A percentile compares a stretch with the other conserved stretches of the same genome.
Evolutionary conservation across 2,113 vertebrate species (phyloP).

Genomic region (Circaetus gallicus): DNA sequence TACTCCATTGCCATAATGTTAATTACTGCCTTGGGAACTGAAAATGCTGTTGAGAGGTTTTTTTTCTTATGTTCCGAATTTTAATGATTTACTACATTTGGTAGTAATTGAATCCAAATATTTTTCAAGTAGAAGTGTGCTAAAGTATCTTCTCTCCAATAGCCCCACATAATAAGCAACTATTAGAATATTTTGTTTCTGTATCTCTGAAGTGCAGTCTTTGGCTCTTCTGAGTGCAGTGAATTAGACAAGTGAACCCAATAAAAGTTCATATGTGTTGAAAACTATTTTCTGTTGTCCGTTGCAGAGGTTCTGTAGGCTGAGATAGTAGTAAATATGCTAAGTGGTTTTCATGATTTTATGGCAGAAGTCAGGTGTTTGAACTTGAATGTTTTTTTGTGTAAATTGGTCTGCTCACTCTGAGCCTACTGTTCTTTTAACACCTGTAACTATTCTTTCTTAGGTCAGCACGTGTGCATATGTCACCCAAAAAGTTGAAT

Average conservation of each 20-base stretch:
- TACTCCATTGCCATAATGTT: background rate
- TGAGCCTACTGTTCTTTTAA: background rate
- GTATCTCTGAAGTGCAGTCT: background rate
- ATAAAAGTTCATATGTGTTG: background rate
- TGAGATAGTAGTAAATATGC: background rate
- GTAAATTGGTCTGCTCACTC: background rate
- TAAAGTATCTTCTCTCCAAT: background rate
- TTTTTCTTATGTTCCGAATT: background rate
- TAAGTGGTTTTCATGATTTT: background rate
- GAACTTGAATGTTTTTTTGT: fast-evolving
- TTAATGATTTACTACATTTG: background rate
- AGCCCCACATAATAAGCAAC: background rate
- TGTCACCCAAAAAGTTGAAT: conserved; percentile 96
- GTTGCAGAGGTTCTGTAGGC: background rate
- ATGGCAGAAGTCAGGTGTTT: background rate
- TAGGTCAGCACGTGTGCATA: conserved; percentile 97
- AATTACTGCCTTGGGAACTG: background rate
- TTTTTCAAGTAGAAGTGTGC: background rate
- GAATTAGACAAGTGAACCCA: background rate
- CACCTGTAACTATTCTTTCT: background rate
- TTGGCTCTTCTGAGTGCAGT: background rate
- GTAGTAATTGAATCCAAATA: background rate
- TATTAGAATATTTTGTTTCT: background rate
- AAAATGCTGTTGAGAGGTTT: background rate
- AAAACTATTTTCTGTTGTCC: background rate